Evolutionary conservation across 2,888 invertebrate genomes (phyloP).

Genomic region (Anthophora plumipes): DNA sequence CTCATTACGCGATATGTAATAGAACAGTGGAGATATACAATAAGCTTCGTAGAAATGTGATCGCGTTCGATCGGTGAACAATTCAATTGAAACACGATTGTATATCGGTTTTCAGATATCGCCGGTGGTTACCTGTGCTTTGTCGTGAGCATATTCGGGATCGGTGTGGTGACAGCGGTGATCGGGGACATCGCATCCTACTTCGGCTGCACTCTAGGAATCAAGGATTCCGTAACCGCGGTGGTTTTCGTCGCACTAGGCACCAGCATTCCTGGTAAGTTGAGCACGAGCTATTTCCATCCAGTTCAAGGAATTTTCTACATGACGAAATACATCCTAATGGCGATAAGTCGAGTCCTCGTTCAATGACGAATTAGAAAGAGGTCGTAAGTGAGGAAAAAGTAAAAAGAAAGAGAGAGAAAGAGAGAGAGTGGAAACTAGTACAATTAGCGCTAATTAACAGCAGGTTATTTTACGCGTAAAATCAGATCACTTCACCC

Average conservation of each 20-base stretch:
- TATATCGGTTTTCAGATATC: slow-evolving; percentile 88
- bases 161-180: slow-evolving; percentile 97
- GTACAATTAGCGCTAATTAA: slow-evolving; percentile 48
- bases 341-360: slow-evolving; percentile 13
- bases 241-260: slow-evolving; percentile 99
- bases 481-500: not conserved
- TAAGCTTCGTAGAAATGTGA: not conserved
- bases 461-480: not conserved
- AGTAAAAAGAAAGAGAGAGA: too few relatives aligned
- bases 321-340: slow-evolving; percentile 3
- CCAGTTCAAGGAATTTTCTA: slow-evolving; percentile 18
- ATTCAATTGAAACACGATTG: not conserved
- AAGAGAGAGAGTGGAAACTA: not conserved
- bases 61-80: too few relatives aligned
- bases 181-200: slow-evolving; percentile 99
- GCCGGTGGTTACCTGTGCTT: slow-evolving; percentile 98
- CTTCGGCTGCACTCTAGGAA: slow-evolving; percentile 98
- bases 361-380: not conserved
- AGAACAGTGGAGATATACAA: not conserved
- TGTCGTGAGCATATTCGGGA: slow-evolving; percentile 94
- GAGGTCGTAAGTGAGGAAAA: too few relatives aligned
- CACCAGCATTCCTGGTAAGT: slow-evolving; percentile 97
- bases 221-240: slow-evolving; percentile 98
- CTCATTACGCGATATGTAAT: not conserved
- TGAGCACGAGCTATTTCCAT: not conserved